phyloP scores from a whole-genome alignment of 2,888 invertebrate species.

The Coelinius sp. region DNA sequence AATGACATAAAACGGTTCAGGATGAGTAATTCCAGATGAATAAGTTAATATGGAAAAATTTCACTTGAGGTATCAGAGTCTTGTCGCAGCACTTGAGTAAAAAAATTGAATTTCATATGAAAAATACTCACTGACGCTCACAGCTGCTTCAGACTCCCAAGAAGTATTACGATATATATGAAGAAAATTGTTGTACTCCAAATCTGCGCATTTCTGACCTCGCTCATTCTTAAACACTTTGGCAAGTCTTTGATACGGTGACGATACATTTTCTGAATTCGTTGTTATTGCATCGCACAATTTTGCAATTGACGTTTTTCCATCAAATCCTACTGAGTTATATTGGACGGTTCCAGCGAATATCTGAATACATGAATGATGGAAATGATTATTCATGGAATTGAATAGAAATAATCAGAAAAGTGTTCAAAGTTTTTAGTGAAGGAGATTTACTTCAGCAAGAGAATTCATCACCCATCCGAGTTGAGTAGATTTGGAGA shows the following conservation, averaged over 20 bases:
- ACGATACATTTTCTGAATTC: conserved; percentile 47
- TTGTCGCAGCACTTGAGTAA: too few relatives aligned
- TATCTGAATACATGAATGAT: conserved; percentile 42
- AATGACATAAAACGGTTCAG: background rate
- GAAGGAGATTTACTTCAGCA: conserved; percentile 51
- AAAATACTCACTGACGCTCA: background rate
- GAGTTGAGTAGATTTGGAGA: conserved; percentile 56
- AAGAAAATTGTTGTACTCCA: conserved; percentile 49
- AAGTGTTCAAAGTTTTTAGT: background rate
- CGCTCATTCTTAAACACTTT: background rate
- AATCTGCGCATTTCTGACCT: conserved; percentile 41
- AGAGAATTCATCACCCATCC: conserved; percentile 69
- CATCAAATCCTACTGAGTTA: conserved; percentile 43
- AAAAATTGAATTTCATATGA: background rate
- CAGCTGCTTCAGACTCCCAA: conserved; percentile 43
- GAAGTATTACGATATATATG: conserved; percentile 33
- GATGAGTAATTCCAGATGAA: too few relatives aligned
- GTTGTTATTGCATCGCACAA: conserved; percentile 55
- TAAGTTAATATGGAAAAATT: too few relatives aligned
- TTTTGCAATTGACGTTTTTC: conserved; percentile 46
- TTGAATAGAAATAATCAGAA: conserved; percentile 1
- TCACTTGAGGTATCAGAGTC: too few relatives aligned
- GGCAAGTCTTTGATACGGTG: conserved; percentile 44
- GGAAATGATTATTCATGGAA: background rate
- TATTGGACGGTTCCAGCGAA: conserved; percentile 61